These are phyloP conservation scores for Piscicola geometra DNA, from an alignment of 2,888 invertebrate genomes.

Conservation along the genomic window DNA sequence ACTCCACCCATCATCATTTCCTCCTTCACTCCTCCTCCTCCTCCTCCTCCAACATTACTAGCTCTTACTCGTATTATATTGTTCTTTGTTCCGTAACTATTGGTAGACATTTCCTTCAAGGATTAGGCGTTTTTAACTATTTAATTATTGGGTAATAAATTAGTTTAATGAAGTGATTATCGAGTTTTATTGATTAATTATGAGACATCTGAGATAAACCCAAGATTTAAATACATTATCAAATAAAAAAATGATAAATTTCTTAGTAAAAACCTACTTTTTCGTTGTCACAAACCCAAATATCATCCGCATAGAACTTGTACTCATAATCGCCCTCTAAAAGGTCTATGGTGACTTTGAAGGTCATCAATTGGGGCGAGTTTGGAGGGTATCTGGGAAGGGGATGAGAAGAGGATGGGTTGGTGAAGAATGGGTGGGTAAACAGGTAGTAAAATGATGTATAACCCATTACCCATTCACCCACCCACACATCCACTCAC, in stretches of 20 bases:
- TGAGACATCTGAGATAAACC: no score
- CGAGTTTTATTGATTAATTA: background rate
- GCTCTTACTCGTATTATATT: background rate
- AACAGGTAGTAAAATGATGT: no score
- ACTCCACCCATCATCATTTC: background rate
- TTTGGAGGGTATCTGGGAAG: conserved; percentile 4
- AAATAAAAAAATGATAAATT: background rate
- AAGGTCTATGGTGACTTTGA: conserved; percentile 74
- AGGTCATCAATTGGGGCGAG: background rate
- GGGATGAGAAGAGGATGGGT: no score
- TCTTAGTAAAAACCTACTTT: conserved; percentile 48
- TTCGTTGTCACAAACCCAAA: conserved; percentile 52
- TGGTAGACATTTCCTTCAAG: background rate
- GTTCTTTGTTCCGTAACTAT: background rate
- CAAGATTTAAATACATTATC: background rate
- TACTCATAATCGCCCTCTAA: conserved; percentile 94
- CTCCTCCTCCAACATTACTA: background rate
- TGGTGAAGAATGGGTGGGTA: no score
- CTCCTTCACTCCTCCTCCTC: background rate
- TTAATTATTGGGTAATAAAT: no score
- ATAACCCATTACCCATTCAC: no score
- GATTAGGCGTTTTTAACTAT: no score
- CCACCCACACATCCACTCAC: no score
- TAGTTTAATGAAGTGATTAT: background rate
- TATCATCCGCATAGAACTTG: conserved; percentile 62